These are phyloP conservation scores for Dryomyza anilis DNA, from an alignment of 2,888 invertebrate genomes.

Conservation along the genomic window DNA sequence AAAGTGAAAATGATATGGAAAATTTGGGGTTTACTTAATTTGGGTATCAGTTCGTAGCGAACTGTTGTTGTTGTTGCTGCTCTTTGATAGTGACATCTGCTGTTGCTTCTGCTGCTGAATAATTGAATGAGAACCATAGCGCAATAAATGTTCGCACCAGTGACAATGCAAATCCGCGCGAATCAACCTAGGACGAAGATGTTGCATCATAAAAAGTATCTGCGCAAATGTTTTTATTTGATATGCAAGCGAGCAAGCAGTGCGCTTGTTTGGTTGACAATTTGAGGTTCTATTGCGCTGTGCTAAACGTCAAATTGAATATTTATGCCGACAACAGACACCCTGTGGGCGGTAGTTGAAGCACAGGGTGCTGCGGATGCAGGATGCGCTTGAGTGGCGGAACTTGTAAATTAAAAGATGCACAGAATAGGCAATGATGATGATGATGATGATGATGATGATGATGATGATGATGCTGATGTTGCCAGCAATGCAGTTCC, in stretches of 20 bases:
- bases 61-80: too few relatives aligned
- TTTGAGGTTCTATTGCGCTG: conserved; percentile 17
- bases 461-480: too few relatives aligned
- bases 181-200: conserved; percentile 33
- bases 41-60: neutral
- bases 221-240: conserved; percentile 14
- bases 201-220: too few relatives aligned
- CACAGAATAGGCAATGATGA: too few relatives aligned
- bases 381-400: too few relatives aligned
- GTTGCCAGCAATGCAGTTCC: too few relatives aligned
- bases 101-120: conserved; percentile 39
- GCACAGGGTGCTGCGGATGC: too few relatives aligned
- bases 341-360: too few relatives aligned
- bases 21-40: too few relatives aligned
- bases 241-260: conserved; percentile 37
- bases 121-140: conserved; percentile 55
- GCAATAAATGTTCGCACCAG: conserved; percentile 50
- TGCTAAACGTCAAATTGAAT: neutral
- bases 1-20: neutral
- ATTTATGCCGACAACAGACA: neutral
- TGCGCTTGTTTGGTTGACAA: conserved; percentile 23
- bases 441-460: too few relatives aligned
- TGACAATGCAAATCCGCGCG: conserved; percentile 41
- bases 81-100: neutral
- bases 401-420: too few relatives aligned